These are phyloP conservation scores for Vidua chalybeata DNA, from an alignment of 2,113 vertebrate genomes.

Conservation along the genomic window DNA sequence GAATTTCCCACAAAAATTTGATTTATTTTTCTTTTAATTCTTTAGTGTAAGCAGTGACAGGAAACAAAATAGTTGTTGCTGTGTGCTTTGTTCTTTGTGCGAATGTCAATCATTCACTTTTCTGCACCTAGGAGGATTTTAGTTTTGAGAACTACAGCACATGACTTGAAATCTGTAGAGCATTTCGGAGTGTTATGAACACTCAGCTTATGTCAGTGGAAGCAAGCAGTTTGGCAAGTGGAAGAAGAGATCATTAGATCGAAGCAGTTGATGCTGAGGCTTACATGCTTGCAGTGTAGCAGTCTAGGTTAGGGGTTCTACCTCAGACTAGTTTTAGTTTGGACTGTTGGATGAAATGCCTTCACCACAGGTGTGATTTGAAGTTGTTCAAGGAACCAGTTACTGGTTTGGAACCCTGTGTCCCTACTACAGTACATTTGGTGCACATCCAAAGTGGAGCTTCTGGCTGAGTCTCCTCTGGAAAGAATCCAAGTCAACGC, in stretches of 20 bases:
- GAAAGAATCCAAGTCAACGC: background rate
- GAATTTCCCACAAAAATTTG: background rate
- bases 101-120: constrained; percentile 28
- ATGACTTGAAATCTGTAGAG: constrained; percentile 6
- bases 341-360: background rate
- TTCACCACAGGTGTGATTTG: background rate
- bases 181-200: background rate
- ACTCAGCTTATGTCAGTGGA: background rate
- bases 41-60: background rate
- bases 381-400: background rate
- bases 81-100: constrained; percentile 41
- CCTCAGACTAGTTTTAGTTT: background rate
- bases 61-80: constrained; percentile 42
- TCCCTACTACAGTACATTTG: background rate
- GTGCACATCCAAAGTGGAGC: background rate
- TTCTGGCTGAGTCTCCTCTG: background rate
- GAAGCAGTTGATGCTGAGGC: background rate
- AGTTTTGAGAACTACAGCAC: background rate
- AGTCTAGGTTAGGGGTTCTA: background rate
- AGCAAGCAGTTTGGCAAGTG: background rate
- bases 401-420: background rate
- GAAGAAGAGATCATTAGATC: constrained; percentile 1
- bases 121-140: background rate
- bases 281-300: background rate
- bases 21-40: constrained; percentile 18